Evolutionary conservation across 2,888 invertebrate genomes (phyloP), one percentile per base, ranked within the genome.

Genomic region (Tenthredo distinguenda): DNA sequence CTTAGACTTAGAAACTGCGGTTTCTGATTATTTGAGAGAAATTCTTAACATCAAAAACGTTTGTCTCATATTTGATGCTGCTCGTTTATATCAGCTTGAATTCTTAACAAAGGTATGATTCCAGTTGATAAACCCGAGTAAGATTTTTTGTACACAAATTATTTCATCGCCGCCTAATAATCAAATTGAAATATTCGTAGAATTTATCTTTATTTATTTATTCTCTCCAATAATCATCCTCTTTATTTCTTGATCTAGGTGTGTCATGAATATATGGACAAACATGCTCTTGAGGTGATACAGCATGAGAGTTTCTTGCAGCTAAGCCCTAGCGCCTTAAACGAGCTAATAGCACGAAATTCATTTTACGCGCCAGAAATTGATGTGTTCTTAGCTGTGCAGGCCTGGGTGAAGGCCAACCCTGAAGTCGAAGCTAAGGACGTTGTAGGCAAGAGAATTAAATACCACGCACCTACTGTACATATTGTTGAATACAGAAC

Each of bases 311-410:
- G 97, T 4, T 99, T 99, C 93, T 94, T 97, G 43, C 96, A 96
- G 90, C 94, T 99, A 15, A 98, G 99, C 77, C 96, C 96, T 95
- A 95, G 95, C 90, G 97, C 99, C 0, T 94, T 99, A 84, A 96
- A 97, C 91, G 97, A 98, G 91, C 95, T 99, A 10, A 94, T 99
- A 50, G 96, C 96, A 82, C 95, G 99, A 81, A 98, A 99, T 94
- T 99, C 99, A 9, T 99, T 99, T 94, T 99, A 98, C 94, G 99
- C 98, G 0, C 96, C 97, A 0, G 99, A 99, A 94, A 98, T 98
- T 62, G 97, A 99, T 90, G 99, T 99, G 88, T 99, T 99, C 94
- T 95, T 96, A 90, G 98, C 98, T 0, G 97, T 99, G 0, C 96
- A 96, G 92, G 95, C 95, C 85, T 99, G 99, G 99, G 97, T 97